Evolutionary conservation across 2,113 vertebrate genomes (phyloP).

Genomic region (Percopsis transmontana): DNA sequence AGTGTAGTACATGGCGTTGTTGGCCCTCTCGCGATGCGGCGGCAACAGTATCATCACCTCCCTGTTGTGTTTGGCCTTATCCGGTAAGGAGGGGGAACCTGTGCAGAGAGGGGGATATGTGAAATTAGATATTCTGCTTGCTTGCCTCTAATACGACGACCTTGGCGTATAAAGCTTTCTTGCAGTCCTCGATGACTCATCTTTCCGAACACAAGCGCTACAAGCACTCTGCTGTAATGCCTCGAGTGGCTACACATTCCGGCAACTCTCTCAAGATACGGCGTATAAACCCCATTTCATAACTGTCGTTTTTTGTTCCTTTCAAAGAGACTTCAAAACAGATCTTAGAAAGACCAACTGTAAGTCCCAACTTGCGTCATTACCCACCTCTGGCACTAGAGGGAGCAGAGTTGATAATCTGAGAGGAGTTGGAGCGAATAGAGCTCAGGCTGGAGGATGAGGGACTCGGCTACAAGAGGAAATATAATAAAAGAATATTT

Average conservation of each 20-base stretch:
- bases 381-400: conserved; percentile 93
- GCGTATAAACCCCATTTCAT: too few species aligned
- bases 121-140: neutral
- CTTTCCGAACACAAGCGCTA: neutral
- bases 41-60: conserved; percentile 93
- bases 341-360: too few species aligned
- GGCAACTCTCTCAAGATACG: too few species aligned
- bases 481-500: conserved; percentile 10
- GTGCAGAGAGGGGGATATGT: conserved; percentile 35
- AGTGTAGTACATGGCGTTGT: conserved; percentile 89
- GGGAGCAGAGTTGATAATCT: conserved; percentile 91
- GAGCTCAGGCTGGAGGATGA: conserved; percentile 95
- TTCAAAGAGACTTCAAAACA: too few species aligned
- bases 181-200: neutral
- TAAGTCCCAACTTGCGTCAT: neutral
- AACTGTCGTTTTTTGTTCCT: too few species aligned
- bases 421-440: conserved; percentile 91
- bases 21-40: conserved; percentile 86
- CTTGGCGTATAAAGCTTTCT: neutral
- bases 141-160: neutral
- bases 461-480: conserved; percentile 87
- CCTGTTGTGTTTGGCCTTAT: conserved; percentile 92
- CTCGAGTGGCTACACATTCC: neutral
- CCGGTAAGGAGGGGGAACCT: conserved; percentile 96
- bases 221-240: too few species aligned